These are phyloP conservation scores for Gobio gobio DNA, from an alignment of 2,113 vertebrate genomes.

Conservation along the genomic window DNA sequence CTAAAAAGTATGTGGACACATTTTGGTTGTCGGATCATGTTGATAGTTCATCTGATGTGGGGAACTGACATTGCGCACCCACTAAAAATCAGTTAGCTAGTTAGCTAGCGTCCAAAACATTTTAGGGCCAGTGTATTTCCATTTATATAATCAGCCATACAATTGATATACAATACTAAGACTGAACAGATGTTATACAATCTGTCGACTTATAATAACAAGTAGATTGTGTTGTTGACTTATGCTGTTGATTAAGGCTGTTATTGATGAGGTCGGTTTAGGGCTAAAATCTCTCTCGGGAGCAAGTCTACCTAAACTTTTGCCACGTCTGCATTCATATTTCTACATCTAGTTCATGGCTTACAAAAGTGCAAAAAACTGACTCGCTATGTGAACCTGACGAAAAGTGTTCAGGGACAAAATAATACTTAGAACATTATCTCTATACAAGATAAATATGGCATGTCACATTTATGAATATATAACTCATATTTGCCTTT, in stretches of 20 bases:
- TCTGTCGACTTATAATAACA: background rate
- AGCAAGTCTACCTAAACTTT: slow-evolving; percentile 29
- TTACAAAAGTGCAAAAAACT: slow-evolving; percentile 65
- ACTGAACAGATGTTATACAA: background rate
- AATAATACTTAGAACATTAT: slow-evolving; percentile 76
- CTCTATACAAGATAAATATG: slow-evolving; percentile 77
- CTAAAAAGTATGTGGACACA: slow-evolving; percentile 8
- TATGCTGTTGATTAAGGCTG: slow-evolving; percentile 46
- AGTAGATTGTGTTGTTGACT: slow-evolving; percentile 32
- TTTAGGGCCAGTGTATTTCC: background rate
- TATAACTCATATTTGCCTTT: slow-evolving; percentile 77
- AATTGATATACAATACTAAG: background rate
- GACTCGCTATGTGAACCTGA: slow-evolving; percentile 69
- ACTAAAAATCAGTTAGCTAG: background rate
- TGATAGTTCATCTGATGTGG: background rate
- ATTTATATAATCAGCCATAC: background rate
- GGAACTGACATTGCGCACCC: background rate
- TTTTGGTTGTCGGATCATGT: background rate
- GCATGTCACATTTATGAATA: slow-evolving; percentile 77
- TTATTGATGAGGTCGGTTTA: slow-evolving; percentile 29
- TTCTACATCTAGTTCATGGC: slow-evolving; percentile 61
- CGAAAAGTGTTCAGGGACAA: slow-evolving; percentile 74
- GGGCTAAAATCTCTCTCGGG: slow-evolving; percentile 32
- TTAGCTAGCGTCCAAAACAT: background rate
- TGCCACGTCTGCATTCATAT: slow-evolving; percentile 35